Evolutionary conservation across 1,140 invertebrate species (phyloP).

Genomic region (Ephestia elutella): DNA sequence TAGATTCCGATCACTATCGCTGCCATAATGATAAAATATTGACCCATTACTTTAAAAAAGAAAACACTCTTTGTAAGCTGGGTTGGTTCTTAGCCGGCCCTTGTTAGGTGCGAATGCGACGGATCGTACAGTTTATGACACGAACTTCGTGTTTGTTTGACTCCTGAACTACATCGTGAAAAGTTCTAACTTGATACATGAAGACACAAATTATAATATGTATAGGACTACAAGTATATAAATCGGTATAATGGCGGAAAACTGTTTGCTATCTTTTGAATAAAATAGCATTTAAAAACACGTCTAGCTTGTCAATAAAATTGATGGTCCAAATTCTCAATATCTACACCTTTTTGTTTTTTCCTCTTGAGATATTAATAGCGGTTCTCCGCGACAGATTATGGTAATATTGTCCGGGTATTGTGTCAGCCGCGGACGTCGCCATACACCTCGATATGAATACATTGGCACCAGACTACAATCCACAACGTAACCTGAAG

Average conservation of each 20-base stretch:
- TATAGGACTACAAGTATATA: too few relatives aligned
- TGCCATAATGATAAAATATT: not conserved
- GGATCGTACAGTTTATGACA: too few relatives aligned
- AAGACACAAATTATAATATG: too few relatives aligned
- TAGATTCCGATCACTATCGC: not conserved
- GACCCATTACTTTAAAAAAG: not conserved
- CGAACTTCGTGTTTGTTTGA: too few relatives aligned
- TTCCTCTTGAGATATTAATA: not conserved
- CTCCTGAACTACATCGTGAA: too few relatives aligned
- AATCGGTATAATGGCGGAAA: too few relatives aligned
- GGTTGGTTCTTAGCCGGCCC: too few relatives aligned
- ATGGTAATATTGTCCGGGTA: conserved; percentile 6
- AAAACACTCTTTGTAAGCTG: not conserved
- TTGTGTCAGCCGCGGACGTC: conserved; percentile 40
- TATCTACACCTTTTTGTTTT: not conserved
- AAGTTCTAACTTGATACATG: too few relatives aligned
- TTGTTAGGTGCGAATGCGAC: too few relatives aligned
- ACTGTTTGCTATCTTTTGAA: not conserved
- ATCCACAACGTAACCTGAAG: conserved; percentile 21
- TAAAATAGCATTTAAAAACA: not conserved
- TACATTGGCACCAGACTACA: conserved; percentile 25
- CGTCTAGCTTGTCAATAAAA: not conserved
- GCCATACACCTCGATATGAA: conserved; percentile 23
- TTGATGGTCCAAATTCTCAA: not conserved
- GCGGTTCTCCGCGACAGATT: not conserved